Conservation (phyloP, 2,888 invertebrate species). For the Melanotus villosus region DNA sequence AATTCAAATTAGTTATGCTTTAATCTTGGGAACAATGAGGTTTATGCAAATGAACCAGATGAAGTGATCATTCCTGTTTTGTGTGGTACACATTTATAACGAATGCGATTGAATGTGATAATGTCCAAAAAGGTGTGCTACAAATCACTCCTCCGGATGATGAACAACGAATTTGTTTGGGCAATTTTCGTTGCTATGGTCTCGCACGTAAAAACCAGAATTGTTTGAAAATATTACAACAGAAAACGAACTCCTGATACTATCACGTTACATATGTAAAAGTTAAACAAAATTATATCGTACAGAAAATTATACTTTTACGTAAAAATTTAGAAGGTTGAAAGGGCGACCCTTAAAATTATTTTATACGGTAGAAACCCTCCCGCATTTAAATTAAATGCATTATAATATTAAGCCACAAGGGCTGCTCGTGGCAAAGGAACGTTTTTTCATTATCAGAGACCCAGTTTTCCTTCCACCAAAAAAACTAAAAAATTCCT, state of each 20-base stretch:
- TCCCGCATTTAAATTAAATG: too few relatives aligned
- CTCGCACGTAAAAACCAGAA: neutral
- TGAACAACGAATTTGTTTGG: slow-evolving; percentile 4
- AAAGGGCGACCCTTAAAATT: too few relatives aligned
- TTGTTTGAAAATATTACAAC: too few relatives aligned
- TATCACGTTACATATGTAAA: neutral
- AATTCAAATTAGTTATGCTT: slow-evolving; percentile 25
- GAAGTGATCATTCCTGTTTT: slow-evolving; percentile 23
- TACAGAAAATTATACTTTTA: too few relatives aligned
- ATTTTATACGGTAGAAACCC: too few relatives aligned
- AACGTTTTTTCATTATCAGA: neutral
- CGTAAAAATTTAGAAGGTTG: too few relatives aligned
- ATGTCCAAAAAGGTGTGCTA: slow-evolving; percentile 28
- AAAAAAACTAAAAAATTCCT: neutral
- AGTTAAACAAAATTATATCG: too few relatives aligned
- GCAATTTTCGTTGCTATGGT: neutral
- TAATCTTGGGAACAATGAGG: slow-evolving; percentile 25
- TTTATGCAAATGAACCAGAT: slow-evolving; percentile 26
- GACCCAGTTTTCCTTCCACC: neutral
- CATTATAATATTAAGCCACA: too few relatives aligned
- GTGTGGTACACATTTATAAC: slow-evolving; percentile 14
- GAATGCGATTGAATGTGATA: slow-evolving; percentile 21
- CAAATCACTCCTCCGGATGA: slow-evolving; percentile 24
- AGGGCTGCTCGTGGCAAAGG: too few relatives aligned
- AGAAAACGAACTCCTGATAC: slow-evolving; percentile 14